Evolutionary conservation across 2,888 invertebrate genomes (phyloP), one percentile per base, ranked within the genome.

Genomic region (Hirtodrosophila trivittata): DNA sequence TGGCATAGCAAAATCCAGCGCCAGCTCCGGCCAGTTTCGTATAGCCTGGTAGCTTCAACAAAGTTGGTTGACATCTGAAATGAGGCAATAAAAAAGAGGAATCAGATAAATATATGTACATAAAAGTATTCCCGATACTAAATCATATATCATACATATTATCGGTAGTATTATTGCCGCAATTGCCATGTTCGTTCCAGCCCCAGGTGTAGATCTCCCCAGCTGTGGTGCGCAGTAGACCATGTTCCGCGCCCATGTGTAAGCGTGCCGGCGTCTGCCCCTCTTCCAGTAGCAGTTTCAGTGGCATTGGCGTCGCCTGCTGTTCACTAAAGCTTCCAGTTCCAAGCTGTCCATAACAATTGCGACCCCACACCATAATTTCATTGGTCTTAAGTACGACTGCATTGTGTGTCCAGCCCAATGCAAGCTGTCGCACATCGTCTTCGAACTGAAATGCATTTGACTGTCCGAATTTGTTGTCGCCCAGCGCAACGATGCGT

Each of bases 161-260:
- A 16, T 89, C 88, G 0, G 86, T 87, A 0, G 80, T 69, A 50
- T 93, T 93, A 73, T 93, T 94, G 50, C 96, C 97, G 82, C 96
- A 96, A 88, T 95, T 96, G 32, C 95, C 95, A 91, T 97, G 97
- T 86, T 97, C 97, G 90, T 97, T 97, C 97, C 97, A 97, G 0
- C 97, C 97, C 96, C 97, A 97, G 13, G 94, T 93, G 86, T 93
- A 94, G 4, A 96, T 88, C 43, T 92, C 92, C 26, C 94, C 94
- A 56, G 93, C 93, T 4, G 92, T 92, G 76, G 93, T 92, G 66
- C 95, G 90, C 64, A 94, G 94, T 69, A 97, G 88, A 38, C 94
- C 95, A 86, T 97, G 97, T 83, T 97, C 96, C 0, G 96, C 95
- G 1, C 97, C 97, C 73, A 94, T 90, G 68, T 89, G 86, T 0